Conservation (phyloP, 2,113 vertebrate genomes). For the Heptranchias perlo region DNA sequence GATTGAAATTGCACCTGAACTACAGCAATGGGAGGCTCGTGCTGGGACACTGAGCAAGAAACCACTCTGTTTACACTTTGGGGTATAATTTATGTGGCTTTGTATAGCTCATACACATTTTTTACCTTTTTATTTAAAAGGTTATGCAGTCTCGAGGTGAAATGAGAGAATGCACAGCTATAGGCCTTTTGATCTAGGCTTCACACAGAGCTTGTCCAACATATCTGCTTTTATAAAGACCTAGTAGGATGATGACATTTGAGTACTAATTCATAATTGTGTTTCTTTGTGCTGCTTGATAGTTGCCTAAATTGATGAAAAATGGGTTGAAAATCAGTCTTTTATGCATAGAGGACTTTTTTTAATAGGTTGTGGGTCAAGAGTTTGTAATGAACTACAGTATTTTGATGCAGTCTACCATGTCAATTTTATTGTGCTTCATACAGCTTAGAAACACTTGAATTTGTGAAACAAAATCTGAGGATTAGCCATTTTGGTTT, state of each 20-base stretch:
- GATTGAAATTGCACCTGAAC: not conserved
- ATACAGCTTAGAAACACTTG: not conserved
- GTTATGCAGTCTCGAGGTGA: constrained; percentile 14
- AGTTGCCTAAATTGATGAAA: not conserved
- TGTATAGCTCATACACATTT: constrained; percentile 13
- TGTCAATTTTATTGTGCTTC: not conserved
- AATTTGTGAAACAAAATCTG: not conserved
- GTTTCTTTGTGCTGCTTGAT: not conserved
- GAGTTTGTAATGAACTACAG: not conserved
- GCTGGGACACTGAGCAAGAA: not conserved
- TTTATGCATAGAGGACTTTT: not conserved
- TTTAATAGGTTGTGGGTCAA: not conserved
- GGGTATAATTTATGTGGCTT: constrained; percentile 26
- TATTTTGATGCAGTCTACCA: not conserved
- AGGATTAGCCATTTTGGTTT: not conserved
- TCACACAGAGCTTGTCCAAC: not conserved
- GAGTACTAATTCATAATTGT: constrained; percentile 45
- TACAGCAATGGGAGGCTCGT: not conserved
- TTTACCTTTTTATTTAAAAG: not conserved
- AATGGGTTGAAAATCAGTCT: not conserved
- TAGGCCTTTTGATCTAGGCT: not conserved
- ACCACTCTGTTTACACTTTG: not conserved
- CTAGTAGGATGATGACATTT: not conserved
- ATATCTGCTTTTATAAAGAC: constrained; percentile 40
- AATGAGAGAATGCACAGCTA: not conserved